Conservation (phyloP, 1,140 invertebrate species). For the Calliphora vicina region DNA sequence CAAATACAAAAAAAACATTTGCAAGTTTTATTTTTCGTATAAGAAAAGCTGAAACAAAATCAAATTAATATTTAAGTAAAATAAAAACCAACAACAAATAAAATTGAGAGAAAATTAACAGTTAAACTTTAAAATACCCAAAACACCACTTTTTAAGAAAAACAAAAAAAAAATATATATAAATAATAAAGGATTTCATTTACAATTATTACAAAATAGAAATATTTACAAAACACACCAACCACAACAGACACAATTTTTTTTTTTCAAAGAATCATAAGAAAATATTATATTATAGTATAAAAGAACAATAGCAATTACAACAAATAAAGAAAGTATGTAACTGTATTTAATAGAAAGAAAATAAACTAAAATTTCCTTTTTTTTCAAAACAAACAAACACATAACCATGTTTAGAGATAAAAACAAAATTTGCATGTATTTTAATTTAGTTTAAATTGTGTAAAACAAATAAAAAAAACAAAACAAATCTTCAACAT, state of each 20-base stretch:
- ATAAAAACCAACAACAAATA: neutral
- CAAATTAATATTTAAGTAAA: conserved; percentile 33
- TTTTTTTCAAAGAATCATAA: neutral
- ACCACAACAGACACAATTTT: no score
- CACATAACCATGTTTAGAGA: neutral
- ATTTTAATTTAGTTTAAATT: no score
- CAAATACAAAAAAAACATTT: conserved; percentile 13
- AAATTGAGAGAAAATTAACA: neutral
- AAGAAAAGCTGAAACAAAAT: conserved; percentile 32
- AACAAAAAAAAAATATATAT: neutral
- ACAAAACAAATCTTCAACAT: no score
- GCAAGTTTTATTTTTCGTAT: conserved; percentile 30
- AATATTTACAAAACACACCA: neutral
- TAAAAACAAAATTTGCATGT: no score
- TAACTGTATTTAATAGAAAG: neutral
- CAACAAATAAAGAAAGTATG: neutral
- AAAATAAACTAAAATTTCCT: neutral
- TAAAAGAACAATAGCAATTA: neutral
- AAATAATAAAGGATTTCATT: conserved; percentile 21
- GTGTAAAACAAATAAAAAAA: no score
- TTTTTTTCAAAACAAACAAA: neutral
- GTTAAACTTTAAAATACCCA: conserved; percentile 1
- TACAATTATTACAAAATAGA: conserved; percentile 15
- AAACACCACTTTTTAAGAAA: conserved; percentile 15
- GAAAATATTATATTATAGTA: neutral